Evolutionary conservation across 2,888 invertebrate species (phyloP).

Genomic region (Drosophila flavopinicola): DNA sequence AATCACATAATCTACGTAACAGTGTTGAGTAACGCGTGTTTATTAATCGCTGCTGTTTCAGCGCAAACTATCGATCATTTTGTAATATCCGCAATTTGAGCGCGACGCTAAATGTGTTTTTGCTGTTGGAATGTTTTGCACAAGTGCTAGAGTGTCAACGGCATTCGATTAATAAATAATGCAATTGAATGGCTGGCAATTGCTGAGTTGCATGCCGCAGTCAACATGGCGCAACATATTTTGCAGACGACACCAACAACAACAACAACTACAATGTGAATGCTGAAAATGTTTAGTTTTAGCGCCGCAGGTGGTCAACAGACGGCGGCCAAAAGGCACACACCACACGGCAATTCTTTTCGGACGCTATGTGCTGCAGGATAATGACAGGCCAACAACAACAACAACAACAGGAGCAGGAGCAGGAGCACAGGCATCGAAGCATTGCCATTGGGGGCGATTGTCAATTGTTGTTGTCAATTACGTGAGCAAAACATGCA

Average conservation of each 20-base stretch:
- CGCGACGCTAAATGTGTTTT: constrained; percentile 9
- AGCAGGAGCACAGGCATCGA: constrained; percentile 15
- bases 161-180: constrained; percentile 72
- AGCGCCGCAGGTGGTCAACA: constrained; percentile 71
- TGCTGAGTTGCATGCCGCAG: constrained; percentile 36
- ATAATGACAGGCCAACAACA: constrained; percentile 66
- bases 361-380: constrained; percentile 53
- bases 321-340: constrained; percentile 41
- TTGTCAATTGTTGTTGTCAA: constrained; percentile 78
- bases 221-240: constrained; percentile 49
- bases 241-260: constrained; percentile 42
- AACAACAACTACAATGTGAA: constrained; percentile 27
- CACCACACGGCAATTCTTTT: constrained; percentile 39
- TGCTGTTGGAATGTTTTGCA: constrained; percentile 14
- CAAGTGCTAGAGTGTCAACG: constrained; percentile 59
- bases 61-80: constrained; percentile 1
- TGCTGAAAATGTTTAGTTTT: constrained; percentile 65
- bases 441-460: constrained; percentile 56
- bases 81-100: constrained; percentile 2
- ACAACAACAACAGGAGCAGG: constrained; percentile 19
- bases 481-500: constrained; percentile 76
- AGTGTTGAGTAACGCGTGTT: not conserved
- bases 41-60: not conserved
- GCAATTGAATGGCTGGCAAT: constrained; percentile 60
- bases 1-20: not conserved